A percentile compares a stretch with the other conserved stretches of the same genome.
Conservation (phyloP, 2,797 vertebrate species). For the Scarus forsteni region DNA sequence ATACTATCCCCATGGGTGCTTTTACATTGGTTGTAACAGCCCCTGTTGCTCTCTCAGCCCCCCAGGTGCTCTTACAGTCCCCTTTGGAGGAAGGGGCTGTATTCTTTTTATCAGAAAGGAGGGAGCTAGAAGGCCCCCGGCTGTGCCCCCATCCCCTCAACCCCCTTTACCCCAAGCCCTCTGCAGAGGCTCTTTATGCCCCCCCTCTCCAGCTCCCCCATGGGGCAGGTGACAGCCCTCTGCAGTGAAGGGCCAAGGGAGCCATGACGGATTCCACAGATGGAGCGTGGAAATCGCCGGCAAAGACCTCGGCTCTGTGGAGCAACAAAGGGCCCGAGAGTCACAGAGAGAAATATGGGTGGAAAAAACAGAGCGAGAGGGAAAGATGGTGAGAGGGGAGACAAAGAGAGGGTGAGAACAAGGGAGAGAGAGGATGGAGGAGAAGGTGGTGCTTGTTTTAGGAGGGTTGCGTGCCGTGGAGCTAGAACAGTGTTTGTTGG, state of each 20-base stretch:
- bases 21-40: conserved; percentile 71
- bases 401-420: conserved; percentile 59
- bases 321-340: conserved; percentile 91
- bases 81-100: conserved; percentile 54
- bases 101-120: conserved; percentile 30
- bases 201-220: conserved; percentile 87
- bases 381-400: conserved; percentile 55
- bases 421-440: conserved; percentile 51
- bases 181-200: conserved; percentile 81
- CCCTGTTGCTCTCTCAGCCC: conserved; percentile 66
- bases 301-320: conserved; percentile 94
- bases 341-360: conserved; percentile 75
- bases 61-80: conserved; percentile 90
- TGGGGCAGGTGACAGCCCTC: conserved; percentile 98
- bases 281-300: conserved; percentile 98
- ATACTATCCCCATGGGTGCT: conserved; percentile 69
- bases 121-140: conserved; percentile 68
- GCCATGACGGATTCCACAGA: conserved; percentile 98
- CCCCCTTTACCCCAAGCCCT: conserved; percentile 68
- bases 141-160: conserved; percentile 74
- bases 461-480: conserved; percentile 27
- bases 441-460: conserved; percentile 74
- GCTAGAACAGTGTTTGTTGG: conserved; percentile 24
- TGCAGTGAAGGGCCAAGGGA: conserved; percentile 90
- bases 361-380: conserved; percentile 67